phyloP scores from a whole-genome alignment of 1,140 invertebrate genomes.

The Heliothis virescens region DNA sequence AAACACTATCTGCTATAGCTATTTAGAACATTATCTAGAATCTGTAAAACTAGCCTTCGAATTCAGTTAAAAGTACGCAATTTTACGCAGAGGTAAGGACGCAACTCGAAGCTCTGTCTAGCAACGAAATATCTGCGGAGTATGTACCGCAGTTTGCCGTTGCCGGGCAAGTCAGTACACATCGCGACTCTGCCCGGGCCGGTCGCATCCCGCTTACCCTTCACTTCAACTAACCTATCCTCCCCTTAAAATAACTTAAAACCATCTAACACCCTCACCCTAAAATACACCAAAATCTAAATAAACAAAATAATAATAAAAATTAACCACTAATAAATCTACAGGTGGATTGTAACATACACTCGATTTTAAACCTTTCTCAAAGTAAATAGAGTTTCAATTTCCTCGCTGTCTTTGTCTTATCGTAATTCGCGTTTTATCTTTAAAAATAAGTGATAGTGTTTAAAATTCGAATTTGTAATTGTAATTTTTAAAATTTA shows the following conservation, averaged over 20 bases:
- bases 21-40: too few species aligned
- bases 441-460: constrained; percentile 30
- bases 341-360: constrained; percentile 46
- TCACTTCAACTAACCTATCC: constrained; percentile 14
- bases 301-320: not conserved
- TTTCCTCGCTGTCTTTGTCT: constrained; percentile 31
- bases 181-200: constrained; percentile 6
- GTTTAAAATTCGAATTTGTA: constrained; percentile 31
- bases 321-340: constrained; percentile 31
- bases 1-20: too few species aligned
- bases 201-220: constrained; percentile 2
- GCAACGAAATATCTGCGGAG: not conserved
- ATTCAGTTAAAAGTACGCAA: not conserved
- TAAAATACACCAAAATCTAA: not conserved
- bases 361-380: constrained; percentile 44
- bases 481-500: constrained; percentile 9
- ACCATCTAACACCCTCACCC: constrained; percentile 1
- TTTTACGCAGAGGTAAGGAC: not conserved
- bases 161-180: constrained; percentile 31
- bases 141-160: constrained; percentile 22
- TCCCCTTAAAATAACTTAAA: constrained; percentile 11
- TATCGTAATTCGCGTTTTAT: constrained; percentile 39
- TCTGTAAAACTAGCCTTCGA: too few species aligned
- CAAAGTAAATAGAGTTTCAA: constrained; percentile 47
- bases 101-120: constrained; percentile 3